Conservation (phyloP, 2,113 vertebrate genomes). For the Baryphthengus martii region DNA sequence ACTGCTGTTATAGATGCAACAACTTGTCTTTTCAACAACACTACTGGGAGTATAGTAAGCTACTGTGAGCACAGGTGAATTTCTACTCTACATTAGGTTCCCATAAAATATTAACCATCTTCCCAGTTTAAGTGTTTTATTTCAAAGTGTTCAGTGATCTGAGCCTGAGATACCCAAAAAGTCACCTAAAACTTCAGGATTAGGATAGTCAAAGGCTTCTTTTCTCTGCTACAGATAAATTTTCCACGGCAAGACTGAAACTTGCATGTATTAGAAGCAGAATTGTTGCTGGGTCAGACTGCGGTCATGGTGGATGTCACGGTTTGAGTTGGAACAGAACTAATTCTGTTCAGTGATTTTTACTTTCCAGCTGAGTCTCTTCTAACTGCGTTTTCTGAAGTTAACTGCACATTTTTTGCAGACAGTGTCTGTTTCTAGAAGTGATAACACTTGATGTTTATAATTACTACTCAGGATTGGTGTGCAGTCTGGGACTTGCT, state of each 20-base stretch:
- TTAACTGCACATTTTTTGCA: too few species aligned
- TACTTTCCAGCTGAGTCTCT: too few species aligned
- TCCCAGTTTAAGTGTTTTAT: background rate
- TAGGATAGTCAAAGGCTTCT: background rate
- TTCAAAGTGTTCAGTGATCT: background rate
- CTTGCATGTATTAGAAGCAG: background rate
- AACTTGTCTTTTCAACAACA: background rate
- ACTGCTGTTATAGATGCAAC: background rate
- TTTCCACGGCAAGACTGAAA: background rate
- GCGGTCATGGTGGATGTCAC: background rate
- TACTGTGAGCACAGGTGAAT: background rate
- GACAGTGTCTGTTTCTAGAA: too few species aligned
- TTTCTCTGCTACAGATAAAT: background rate
- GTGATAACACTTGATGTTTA: too few species aligned
- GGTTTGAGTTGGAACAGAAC: too few species aligned
- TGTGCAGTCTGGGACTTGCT: too few species aligned
- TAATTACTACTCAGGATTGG: too few species aligned
- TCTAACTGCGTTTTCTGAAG: too few species aligned
- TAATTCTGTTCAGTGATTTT: too few species aligned
- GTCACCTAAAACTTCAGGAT: background rate
- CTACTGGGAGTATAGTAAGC: background rate
- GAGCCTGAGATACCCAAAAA: background rate
- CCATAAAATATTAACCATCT: background rate
- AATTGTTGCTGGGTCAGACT: background rate
- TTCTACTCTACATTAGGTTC: background rate